Evolutionary conservation across 2,888 invertebrate genomes (phyloP).

Genomic region (Poecilus cupreus): DNA sequence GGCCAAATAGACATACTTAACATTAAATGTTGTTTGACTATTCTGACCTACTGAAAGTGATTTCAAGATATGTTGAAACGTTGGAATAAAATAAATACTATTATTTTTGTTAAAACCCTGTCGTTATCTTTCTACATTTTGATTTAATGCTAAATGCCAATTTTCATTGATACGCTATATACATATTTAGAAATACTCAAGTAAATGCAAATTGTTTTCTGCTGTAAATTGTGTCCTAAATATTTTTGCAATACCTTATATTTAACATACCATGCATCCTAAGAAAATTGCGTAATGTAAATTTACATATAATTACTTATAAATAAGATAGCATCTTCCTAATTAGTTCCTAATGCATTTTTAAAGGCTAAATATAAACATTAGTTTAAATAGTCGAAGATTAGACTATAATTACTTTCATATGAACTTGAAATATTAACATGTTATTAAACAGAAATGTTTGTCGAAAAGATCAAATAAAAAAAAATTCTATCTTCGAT

Average conservation of each 20-base stretch:
- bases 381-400: background rate
- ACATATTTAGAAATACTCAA: too few species aligned
- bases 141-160: too few species aligned
- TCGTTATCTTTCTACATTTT: too few species aligned
- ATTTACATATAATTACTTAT: conserved; percentile 1
- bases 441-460: background rate
- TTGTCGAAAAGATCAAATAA: background rate
- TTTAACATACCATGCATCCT: background rate
- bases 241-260: background rate
- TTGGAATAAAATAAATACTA: too few species aligned
- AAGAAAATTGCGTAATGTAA: background rate
- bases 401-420: conserved; percentile 3
- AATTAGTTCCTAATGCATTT: conserved; percentile 12
- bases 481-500: background rate
- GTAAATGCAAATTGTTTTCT: too few species aligned
- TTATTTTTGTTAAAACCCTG: too few species aligned
- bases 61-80: too few species aligned
- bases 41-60: too few species aligned
- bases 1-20: too few species aligned
- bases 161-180: too few species aligned
- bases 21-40: too few species aligned
- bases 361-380: conserved; percentile 4
- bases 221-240: background rate
- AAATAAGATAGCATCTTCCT: conserved; percentile 16
- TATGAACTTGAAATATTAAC: background rate